Base-by-base conservation (phyloP, 2,888 invertebrate genomes). In the Trissoscelio sp. region DNA sequence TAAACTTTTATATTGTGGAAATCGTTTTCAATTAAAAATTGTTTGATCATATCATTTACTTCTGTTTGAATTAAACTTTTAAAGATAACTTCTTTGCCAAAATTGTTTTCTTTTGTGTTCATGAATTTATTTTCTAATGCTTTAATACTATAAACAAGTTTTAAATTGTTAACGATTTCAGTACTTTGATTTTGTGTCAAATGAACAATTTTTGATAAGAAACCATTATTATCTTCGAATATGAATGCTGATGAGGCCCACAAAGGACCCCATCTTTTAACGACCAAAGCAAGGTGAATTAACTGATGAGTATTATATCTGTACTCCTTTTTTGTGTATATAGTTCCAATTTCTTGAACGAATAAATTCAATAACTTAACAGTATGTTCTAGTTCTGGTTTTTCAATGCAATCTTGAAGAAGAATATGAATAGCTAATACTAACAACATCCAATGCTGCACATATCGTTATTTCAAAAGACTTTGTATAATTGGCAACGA, bases 211-310 rank as follows among this genome's bases (percentile, higher is more conserved):
- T 83, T 78, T 0, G 70, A 73, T 34, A 85, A 70, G 58, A 79
- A 81, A 22, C 85, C 85, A 67, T n/a, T n/a, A n/a, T n/a, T n/a
- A 67, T 81, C 82, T 79, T 86, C 85, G n/a, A n/a, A n/a, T n/a
- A n/a, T n/a, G n/a, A n/a, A n/a, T n/a, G n/a, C n/a, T n/a, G n/a
- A n/a, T n/a, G 64, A 83, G 86, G 82, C 78, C 80, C 81, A 83
- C 22, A 85, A 79, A 55, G 84, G 85, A 37, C 86, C 85, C 85
- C 86, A 86, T 14, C 84, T 57, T 70, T 73, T 74, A 18, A 85
- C 85, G 69, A 51, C 44, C 12, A 83, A 46, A 0, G 55, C 62
- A 11, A 85, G 70, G 81, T 86, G 86, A 20, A 78, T 12, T 12
- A 57, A 3, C 46, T 85, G 86, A 73, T 86, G 85, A 18, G 75